A percentile compares a stretch with the other conserved stretches of the same genome.
phyloP scores from a whole-genome alignment of 1,140 invertebrate species.

The Cheumatopsyche charites region DNA sequence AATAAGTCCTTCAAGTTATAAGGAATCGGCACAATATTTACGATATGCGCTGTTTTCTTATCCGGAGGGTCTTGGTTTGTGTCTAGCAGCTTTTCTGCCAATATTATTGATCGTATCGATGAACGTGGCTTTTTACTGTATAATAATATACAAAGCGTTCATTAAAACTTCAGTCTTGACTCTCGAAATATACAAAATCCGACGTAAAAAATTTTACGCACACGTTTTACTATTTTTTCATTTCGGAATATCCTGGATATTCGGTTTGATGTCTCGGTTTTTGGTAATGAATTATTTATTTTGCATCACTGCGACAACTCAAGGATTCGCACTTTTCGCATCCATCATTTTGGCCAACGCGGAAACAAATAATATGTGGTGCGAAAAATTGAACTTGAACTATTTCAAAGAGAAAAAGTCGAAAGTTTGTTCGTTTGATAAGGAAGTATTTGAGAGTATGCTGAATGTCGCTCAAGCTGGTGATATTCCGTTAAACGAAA shows the following conservation, averaged over 20 bases:
- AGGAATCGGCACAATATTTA: constrained; percentile 51
- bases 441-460: too few relatives aligned
- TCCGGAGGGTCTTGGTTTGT: constrained; percentile 55
- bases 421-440: too few relatives aligned
- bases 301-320: constrained; percentile 56
- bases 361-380: not conserved
- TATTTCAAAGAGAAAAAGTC: too few relatives aligned
- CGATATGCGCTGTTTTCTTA: constrained; percentile 55
- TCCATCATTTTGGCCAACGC: not conserved
- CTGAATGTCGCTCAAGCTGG: too few relatives aligned
- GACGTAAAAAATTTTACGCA: constrained; percentile 54
- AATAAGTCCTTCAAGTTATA: constrained; percentile 53
- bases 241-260: constrained; percentile 61
- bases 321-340: not conserved
- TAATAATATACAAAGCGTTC: constrained; percentile 60
- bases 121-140: constrained; percentile 58
- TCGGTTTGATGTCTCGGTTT: constrained; percentile 55
- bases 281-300: constrained; percentile 58
- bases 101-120: constrained; percentile 54
- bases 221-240: constrained; percentile 59
- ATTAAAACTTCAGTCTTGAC: constrained; percentile 53
- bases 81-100: constrained; percentile 56
- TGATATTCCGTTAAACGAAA: too few relatives aligned
- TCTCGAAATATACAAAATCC: constrained; percentile 56
- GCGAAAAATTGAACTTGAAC: not conserved